A percentile compares a stretch with the other conserved stretches of the same genome.
Evolutionary conservation across 2,797 vertebrate genomes (phyloP).

Genomic region (Taeniopygia guttata): DNA sequence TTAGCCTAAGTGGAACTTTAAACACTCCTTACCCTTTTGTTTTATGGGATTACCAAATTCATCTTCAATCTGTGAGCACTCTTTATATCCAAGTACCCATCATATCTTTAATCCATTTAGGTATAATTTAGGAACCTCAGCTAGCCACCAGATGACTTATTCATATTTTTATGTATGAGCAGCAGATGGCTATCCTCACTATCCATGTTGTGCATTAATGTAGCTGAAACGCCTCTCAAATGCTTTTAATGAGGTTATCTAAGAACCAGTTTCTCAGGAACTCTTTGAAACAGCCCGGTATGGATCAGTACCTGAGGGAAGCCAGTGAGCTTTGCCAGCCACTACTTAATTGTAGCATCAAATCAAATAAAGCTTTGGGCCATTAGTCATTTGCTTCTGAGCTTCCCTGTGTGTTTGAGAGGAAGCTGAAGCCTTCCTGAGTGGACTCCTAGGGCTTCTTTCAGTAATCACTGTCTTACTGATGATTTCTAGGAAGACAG

Average conservation of each 20-base stretch:
- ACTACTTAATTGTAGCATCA: neutral
- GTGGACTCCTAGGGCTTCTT: neutral
- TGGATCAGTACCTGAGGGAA: constrained; percentile 9
- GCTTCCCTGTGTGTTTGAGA: neutral
- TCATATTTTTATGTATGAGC: neutral
- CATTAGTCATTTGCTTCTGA: constrained; percentile 13
- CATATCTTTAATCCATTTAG: neutral
- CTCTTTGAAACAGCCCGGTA: neutral
- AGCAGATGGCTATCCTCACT: neutral
- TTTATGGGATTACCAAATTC: neutral
- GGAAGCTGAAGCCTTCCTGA: neutral
- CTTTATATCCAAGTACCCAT: neutral
- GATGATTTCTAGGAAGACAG: neutral
- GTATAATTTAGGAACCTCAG: neutral
- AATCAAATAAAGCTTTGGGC: constrained; percentile 7
- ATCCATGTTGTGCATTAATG: neutral
- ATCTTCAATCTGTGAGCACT: neutral
- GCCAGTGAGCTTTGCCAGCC: neutral
- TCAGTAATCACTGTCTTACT: neutral
- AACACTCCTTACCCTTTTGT: neutral
- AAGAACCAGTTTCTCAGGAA: neutral
- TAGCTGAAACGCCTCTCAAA: neutral
- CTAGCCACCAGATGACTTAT: neutral
- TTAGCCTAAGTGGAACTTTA: neutral
- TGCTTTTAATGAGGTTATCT: constrained; percentile 1